Percentiles rank a stretch among this genome's conserved stretches.
Evolutionary conservation across 2,888 invertebrate species (phyloP).

Genomic region (Lithosia quadra): DNA sequence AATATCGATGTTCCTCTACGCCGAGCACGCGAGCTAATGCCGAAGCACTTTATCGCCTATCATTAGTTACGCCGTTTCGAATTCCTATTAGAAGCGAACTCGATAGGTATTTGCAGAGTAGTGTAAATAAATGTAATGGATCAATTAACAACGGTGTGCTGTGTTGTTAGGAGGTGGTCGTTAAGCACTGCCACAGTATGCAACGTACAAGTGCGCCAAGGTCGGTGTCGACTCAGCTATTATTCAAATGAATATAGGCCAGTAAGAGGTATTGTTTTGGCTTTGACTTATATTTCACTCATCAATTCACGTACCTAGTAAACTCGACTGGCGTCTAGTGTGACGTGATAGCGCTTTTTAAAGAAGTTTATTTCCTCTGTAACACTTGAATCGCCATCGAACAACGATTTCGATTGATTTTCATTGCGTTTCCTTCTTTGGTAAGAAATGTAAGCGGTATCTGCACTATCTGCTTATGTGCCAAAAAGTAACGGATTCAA

Average conservation of each 20-base stretch:
- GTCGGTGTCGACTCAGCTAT: background rate
- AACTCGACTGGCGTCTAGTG: background rate
- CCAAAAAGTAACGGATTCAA: background rate
- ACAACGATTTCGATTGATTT: background rate
- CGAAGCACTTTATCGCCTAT: constrained; percentile 8
- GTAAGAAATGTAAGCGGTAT: background rate
- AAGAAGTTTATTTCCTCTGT: background rate
- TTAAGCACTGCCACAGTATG: background rate
- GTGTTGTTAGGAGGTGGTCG: background rate
- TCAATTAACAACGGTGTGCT: constrained; percentile 3
- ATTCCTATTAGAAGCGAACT: constrained; percentile 14
- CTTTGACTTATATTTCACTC: no score
- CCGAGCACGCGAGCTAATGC: constrained; percentile 1
- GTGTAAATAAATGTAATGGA: background rate
- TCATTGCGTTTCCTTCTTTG: no score
- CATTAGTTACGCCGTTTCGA: constrained; percentile 6
- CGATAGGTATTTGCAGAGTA: constrained; percentile 12
- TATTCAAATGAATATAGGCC: constrained; percentile 1
- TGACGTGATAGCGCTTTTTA: background rate
- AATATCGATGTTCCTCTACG: constrained; percentile 12
- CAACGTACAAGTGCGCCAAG: background rate
- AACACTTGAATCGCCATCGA: background rate
- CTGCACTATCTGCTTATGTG: background rate
- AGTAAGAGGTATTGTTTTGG: background rate
- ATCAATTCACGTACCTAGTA: no score